A percentile compares a stretch with the other conserved stretches of the same genome.
phyloP scores from a whole-genome alignment of 2,113 vertebrate species.

The Albula glossodonta region DNA sequence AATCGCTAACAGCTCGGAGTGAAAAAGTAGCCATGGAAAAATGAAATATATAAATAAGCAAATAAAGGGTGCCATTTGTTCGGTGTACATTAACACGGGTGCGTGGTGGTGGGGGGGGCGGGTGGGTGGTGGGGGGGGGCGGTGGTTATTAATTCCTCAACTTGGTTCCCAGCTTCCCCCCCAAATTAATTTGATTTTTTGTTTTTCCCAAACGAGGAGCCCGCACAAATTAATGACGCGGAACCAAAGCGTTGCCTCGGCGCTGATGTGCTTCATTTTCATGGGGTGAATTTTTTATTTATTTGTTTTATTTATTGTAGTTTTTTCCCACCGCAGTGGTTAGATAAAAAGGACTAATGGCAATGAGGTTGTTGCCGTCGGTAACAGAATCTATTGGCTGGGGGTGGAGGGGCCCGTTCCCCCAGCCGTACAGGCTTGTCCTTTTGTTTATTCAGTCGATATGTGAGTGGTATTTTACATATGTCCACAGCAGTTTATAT shows the following conservation, averaged over 20 bases:
- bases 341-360: constrained; percentile 78
- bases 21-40: constrained; percentile 58
- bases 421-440: constrained; percentile 55
- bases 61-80: constrained; percentile 70
- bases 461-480: too few relatives aligned
- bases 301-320: neutral
- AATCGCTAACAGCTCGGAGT: constrained; percentile 57
- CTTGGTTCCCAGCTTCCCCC: constrained; percentile 75
- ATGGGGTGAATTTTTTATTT: constrained; percentile 64
- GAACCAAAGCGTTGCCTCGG: constrained; percentile 73
- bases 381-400: constrained; percentile 29
- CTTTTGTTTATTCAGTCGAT: too few relatives aligned
- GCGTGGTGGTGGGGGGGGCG: too few relatives aligned
- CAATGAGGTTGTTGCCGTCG: constrained; percentile 59
- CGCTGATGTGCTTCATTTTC: constrained; percentile 75
- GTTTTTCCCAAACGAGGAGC: constrained; percentile 72
- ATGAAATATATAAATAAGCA: constrained; percentile 52
- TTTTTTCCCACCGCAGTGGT: constrained; percentile 43
- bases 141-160: constrained; percentile 81
- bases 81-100: constrained; percentile 73
- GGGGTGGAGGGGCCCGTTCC: constrained; percentile 55
- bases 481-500: too few relatives aligned
- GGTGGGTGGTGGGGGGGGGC: too few relatives aligned
- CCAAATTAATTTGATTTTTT: constrained; percentile 79
- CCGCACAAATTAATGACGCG: constrained; percentile 79